These are phyloP conservation scores for Eunapius fragilis DNA, from an alignment of 37 sponge, comb jelly and placozoan species.

Conservation along the genomic window DNA sequence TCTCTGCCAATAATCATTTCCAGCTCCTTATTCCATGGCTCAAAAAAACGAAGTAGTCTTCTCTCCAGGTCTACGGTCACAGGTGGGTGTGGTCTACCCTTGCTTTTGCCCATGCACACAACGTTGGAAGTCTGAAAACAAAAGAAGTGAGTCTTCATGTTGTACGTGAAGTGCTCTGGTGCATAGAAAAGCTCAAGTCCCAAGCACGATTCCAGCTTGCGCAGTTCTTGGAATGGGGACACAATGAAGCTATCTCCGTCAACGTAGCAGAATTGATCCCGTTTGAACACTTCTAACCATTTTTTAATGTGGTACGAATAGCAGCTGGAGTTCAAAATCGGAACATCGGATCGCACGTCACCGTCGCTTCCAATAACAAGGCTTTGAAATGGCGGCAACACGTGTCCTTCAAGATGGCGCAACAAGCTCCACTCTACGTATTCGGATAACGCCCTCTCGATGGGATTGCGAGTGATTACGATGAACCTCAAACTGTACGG, in stretches of 20 bases:
- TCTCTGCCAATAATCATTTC: not conserved
- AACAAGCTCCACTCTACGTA: slow-evolving; percentile 77
- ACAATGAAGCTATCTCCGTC: slow-evolving; percentile 73
- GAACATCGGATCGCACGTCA: slow-evolving; percentile 1
- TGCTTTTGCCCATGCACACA: slow-evolving; percentile 41
- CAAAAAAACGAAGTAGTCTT: slow-evolving; percentile 41
- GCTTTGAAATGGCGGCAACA: slow-evolving; percentile 48
- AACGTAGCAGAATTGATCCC: slow-evolving; percentile 76
- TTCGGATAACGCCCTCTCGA: slow-evolving; percentile 83
- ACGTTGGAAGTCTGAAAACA: slow-evolving; percentile 45
- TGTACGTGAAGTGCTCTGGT: slow-evolving; percentile 58
- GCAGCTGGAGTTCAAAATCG: slow-evolving; percentile 59
- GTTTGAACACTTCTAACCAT: slow-evolving; percentile 69
- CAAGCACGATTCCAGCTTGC: slow-evolving; percentile 70
- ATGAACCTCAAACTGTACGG: slow-evolving; percentile 54
- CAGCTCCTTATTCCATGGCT: slow-evolving; percentile 45
- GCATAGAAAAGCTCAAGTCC: slow-evolving; percentile 42
- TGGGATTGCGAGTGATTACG: slow-evolving; percentile 78
- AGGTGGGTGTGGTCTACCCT: slow-evolving; percentile 81
- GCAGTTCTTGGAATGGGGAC: slow-evolving; percentile 60
- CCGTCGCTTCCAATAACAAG: slow-evolving; percentile 41
- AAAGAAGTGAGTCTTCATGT: slow-evolving; percentile 48
- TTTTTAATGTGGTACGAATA: slow-evolving; percentile 62
- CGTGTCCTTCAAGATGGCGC: not conserved
- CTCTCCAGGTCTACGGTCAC: slow-evolving; percentile 23